These are phyloP conservation scores for Channallabes apus DNA, from an alignment of 2,797 vertebrate species.

Conservation along the genomic window DNA sequence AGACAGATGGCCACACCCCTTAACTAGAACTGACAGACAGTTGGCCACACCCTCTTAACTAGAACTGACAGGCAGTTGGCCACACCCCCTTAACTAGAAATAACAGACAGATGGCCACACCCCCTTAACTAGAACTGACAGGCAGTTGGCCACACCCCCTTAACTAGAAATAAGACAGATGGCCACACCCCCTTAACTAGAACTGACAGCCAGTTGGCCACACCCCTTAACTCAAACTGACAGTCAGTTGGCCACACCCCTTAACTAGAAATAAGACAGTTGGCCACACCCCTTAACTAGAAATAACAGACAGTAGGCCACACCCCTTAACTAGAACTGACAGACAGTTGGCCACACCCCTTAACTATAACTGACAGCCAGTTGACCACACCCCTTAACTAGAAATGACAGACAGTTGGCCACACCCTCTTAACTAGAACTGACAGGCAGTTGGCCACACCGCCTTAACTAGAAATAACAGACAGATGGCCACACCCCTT, in stretches of 20 bases:
- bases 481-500: too few species aligned
- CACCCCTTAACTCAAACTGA: too few species aligned
- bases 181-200: neutral
- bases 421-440: neutral
- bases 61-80: too few species aligned
- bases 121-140: neutral
- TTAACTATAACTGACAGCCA: neutral
- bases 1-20: too few species aligned
- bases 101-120: neutral
- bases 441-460: neutral
- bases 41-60: too few species aligned
- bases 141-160: neutral
- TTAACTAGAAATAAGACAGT: too few species aligned
- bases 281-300: too few species aligned
- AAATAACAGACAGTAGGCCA: too few species aligned
- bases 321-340: neutral
- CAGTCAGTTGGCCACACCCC: too few species aligned
- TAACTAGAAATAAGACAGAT: neutral
- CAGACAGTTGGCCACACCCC: neutral
- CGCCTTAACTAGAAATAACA: neutral
- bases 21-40: neutral
- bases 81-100: too few species aligned
- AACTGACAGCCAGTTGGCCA: neutral
- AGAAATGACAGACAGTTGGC: neutral
- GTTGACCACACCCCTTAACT: neutral